These are phyloP conservation scores for Platyrinchus mystaceus DNA, from an alignment of 2,797 vertebrate genomes.

Conservation along the genomic window DNA sequence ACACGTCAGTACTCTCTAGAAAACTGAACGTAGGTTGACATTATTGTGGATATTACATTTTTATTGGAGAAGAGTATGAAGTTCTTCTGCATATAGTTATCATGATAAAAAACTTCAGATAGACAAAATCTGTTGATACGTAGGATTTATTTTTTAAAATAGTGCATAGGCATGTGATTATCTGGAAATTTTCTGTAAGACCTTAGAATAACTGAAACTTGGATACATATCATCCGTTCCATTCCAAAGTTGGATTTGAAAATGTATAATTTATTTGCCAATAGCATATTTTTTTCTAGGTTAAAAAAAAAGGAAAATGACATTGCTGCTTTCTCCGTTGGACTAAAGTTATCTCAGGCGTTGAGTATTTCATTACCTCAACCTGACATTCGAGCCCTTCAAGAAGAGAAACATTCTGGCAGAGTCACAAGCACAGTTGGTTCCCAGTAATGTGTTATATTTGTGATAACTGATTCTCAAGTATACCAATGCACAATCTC, in stretches of 20 bases:
- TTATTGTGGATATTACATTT: slow-evolving; percentile 14
- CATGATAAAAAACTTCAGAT: not conserved
- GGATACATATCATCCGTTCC: not conserved
- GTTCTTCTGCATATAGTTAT: not conserved
- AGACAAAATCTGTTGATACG: not conserved
- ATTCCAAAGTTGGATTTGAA: not conserved
- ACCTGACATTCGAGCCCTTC: not conserved
- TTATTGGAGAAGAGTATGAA: not conserved
- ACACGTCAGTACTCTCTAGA: not conserved
- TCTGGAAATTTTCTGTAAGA: not conserved
- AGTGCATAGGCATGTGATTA: not conserved
- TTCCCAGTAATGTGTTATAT: not conserved
- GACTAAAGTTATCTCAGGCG: not conserved
- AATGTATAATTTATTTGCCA: not conserved
- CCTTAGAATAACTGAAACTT: not conserved
- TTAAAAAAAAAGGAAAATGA: not conserved
- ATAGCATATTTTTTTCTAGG: not conserved
- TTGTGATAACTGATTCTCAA: slow-evolving; percentile 13
- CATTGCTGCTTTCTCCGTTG: not conserved
- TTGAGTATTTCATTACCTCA: not conserved
- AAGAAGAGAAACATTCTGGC: slow-evolving; percentile 15
- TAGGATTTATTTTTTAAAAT: not conserved
- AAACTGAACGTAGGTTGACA: not conserved
- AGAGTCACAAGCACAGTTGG: slow-evolving; percentile 3
- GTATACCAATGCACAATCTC: not conserved